Base-by-base conservation (phyloP, 2,113 vertebrate species). In the Indicator indicator region DNA sequence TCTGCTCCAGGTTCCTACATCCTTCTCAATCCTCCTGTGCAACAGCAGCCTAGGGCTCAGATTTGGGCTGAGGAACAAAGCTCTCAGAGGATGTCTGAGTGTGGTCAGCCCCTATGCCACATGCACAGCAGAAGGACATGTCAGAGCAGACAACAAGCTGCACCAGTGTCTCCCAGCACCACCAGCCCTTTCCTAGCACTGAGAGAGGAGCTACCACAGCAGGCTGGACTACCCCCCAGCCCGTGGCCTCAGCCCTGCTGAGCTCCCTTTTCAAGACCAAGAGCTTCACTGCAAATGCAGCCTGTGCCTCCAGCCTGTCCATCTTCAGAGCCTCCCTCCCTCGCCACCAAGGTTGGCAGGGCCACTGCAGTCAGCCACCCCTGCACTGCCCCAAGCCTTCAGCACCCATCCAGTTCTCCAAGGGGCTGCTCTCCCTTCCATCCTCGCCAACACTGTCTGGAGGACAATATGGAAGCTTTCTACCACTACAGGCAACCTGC, bases 121-220 rank as follows among this genome's bases (percentile, higher is more conserved):
- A 0, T 3, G 19, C 24, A 16, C 17, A 17, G 60, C 2, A 1
- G 21, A 16, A 5, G 0, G 33, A n/a, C 19, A 40, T 60, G 60
- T 32, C 54, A 32, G 67, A 17, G 14, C 44, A n/a, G 54, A 6
- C 58, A 64, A 26, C n/a, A 40, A 20, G 2, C 19, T 5, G 16
- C 2, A 4, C 65, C 58, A 36, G 50, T 42, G 30, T 48, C 56
- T 55, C 28, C 48, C 23, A 52, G 50, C 65, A 56, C 33, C 48
- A 50, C 6, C 56, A 8, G 40, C 32, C 48, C 70, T 46, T 69
- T 9, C 55, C 78, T 55, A n/a, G 30, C 48, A 50, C n/a, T 6
- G 36, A 27, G n/a, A 30, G 12, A 75, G 2, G 1, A 62, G 63
- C 48, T 56, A n/a, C 71, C 48, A 30, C 33, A 32, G 58, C 23